These are phyloP conservation scores for Bucorvus abyssinicus DNA, from an alignment of 2,797 vertebrate species.

Conservation along the genomic window DNA sequence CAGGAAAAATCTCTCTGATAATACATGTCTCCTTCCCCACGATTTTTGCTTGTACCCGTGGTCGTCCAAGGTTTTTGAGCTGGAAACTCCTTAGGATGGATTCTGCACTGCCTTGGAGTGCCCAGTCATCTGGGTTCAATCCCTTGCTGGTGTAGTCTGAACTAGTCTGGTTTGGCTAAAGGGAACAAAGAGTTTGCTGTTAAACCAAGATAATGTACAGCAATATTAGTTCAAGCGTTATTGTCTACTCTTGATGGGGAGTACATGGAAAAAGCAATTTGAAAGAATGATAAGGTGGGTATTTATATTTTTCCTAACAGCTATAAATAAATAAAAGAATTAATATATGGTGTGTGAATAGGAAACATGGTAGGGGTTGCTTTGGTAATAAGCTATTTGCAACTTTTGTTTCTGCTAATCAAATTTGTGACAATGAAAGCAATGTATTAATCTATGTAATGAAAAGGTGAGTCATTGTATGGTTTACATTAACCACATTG, in stretches of 20 bases:
- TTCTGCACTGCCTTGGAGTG: neutral
- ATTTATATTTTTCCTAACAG: neutral
- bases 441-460: neutral
- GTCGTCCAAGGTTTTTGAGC: neutral
- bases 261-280: neutral
- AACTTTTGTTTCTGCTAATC: neutral
- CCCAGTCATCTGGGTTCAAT: neutral
- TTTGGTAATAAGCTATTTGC: neutral
- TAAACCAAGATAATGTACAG: neutral
- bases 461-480: neutral
- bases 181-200: neutral
- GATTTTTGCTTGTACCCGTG: neutral
- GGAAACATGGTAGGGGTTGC: neutral
- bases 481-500: neutral
- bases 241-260: neutral
- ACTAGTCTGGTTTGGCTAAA: neutral
- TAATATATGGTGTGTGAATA: too few relatives aligned
- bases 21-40: fast-evolving
- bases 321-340: neutral
- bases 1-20: neutral
- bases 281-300: neutral
- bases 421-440: neutral
- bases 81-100: neutral
- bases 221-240: neutral
- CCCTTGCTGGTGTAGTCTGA: neutral